These are phyloP conservation scores for Brachionus asplanchnoidis DNA, from an alignment of 1,140 invertebrate species.

Conservation along the genomic window DNA sequence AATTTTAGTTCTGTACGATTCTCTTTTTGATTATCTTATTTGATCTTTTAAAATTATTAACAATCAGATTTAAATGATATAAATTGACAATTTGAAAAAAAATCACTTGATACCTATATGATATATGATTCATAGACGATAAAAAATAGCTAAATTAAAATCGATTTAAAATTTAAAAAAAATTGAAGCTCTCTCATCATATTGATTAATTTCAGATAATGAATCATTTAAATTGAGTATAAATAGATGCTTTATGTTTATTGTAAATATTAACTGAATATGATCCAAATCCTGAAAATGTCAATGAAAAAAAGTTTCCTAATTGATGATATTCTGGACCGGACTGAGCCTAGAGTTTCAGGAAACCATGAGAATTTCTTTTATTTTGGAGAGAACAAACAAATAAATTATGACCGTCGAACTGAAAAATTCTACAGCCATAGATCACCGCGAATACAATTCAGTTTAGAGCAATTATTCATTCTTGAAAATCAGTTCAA, in stretches of 20 bases:
- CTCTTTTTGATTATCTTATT: not conserved
- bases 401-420: not conserved
- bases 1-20: not conserved
- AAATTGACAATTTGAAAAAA: not conserved
- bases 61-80: not conserved
- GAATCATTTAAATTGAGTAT: not conserved
- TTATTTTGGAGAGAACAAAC: not conserved
- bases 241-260: not conserved
- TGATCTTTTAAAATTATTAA: not conserved
- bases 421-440: not conserved
- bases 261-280: too few relatives aligned
- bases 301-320: not conserved
- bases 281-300: not conserved
- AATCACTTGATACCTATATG: not conserved
- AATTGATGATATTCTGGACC: not conserved
- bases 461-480: not conserved
- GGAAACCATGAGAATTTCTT: not conserved
- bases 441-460: not conserved
- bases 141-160: not conserved
- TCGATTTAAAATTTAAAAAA: not conserved
- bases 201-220: not conserved
- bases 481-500: slow-evolving; percentile 23
- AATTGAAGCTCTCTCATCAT: not conserved
- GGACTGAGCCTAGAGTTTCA: not conserved
- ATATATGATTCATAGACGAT: not conserved